Evolutionary conservation across 2,113 vertebrate genomes (phyloP).

Genomic region (Cyrtonyx montezumae): DNA sequence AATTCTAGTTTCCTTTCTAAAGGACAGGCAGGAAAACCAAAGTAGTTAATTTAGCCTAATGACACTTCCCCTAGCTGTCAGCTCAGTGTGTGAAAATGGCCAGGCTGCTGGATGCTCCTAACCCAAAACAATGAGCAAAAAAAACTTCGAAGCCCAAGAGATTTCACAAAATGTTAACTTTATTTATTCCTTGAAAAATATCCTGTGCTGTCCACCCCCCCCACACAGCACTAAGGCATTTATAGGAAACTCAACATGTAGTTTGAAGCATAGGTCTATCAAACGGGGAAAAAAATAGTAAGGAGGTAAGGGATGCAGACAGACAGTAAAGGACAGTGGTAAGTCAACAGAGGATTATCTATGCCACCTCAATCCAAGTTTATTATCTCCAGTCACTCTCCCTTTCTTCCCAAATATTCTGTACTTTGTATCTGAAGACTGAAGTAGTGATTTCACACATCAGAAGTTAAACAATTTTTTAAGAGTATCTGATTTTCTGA

Average conservation of each 20-base stretch:
- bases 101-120: neutral
- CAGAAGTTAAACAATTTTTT: neutral
- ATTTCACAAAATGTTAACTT: constrained; percentile 32
- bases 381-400: neutral
- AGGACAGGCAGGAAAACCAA: neutral
- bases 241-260: neutral
- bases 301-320: neutral
- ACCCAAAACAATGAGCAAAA: neutral
- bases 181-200: constrained; percentile 43
- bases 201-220: neutral
- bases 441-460: neutral
- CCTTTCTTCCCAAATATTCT: neutral
- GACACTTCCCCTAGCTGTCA: neutral
- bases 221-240: neutral
- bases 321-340: neutral
- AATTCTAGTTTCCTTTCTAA: neutral
- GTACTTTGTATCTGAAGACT: neutral
- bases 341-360: neutral
- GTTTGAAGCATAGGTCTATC: neutral
- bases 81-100: neutral
- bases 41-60: neutral
- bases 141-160: neutral
- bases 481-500: neutral
- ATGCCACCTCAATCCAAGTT: neutral
- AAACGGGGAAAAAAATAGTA: neutral